These are phyloP conservation scores for Aproaerema taeniolella DNA, from an alignment of 2,888 invertebrate genomes.

Conservation along the genomic window DNA sequence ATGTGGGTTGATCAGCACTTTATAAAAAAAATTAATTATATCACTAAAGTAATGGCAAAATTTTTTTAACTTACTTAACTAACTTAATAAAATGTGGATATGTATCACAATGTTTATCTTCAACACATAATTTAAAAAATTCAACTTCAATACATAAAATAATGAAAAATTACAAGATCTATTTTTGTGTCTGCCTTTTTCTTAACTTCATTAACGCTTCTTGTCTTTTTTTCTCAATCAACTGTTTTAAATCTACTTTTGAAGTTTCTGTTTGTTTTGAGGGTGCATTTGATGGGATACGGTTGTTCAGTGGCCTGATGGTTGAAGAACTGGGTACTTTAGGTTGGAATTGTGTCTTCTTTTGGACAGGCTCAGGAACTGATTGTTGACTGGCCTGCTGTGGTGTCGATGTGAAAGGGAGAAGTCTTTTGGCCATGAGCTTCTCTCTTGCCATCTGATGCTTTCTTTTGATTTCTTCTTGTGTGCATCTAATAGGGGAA, in stretches of 20 bases:
- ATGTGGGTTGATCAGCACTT: no score
- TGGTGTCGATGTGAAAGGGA: slow-evolving; percentile 57
- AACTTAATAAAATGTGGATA: no score
- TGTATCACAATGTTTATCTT: no score
- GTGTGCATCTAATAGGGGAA: slow-evolving; percentile 69
- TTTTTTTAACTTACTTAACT: no score
- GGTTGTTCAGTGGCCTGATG: slow-evolving; percentile 20
- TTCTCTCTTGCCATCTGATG: slow-evolving; percentile 78
- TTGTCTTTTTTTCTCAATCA: slow-evolving; percentile 68
- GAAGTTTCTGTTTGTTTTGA: slow-evolving; percentile 19
- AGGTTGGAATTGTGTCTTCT: slow-evolving; percentile 40
- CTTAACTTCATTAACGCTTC: slow-evolving; percentile 66
- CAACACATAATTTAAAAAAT: no score
- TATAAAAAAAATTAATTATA: no score
- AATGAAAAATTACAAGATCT: slow-evolving; percentile 23
- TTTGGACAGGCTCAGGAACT: slow-evolving; percentile 22
- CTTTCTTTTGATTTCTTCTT: slow-evolving; percentile 80
- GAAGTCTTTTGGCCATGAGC: slow-evolving; percentile 68
- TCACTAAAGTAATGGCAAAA: no score
- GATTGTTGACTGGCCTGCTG: slow-evolving; percentile 30
- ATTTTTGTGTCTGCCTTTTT: slow-evolving; percentile 43
- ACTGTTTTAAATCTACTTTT: slow-evolving; percentile 38
- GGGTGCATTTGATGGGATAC: slow-evolving; percentile 14
- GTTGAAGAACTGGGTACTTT: slow-evolving; percentile 33
- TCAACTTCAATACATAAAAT: no score